A percentile compares a stretch with the other conserved stretches of the same genome.
These are phyloP conservation scores for Thereva unica DNA, from an alignment of 2,888 invertebrate genomes.

Conservation along the genomic window DNA sequence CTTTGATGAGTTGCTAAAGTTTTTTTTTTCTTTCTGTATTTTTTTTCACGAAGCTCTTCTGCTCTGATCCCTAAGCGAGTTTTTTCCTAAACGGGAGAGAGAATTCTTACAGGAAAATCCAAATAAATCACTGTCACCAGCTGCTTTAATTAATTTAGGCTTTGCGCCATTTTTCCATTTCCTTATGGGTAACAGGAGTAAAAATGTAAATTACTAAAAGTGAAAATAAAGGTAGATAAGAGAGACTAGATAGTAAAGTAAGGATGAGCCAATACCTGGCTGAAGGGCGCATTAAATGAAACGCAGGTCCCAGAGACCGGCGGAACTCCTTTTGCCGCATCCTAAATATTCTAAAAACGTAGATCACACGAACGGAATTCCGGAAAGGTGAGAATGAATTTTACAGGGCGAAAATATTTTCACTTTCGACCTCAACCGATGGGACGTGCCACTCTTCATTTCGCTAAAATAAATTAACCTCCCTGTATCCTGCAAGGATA, in stretches of 20 bases:
- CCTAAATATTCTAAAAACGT: slow-evolving; percentile 25
- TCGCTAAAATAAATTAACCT: slow-evolving; percentile 30
- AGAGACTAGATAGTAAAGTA: slow-evolving; percentile 17
- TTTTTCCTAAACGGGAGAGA: slow-evolving; percentile 1
- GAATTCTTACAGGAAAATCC: slow-evolving; percentile 22
- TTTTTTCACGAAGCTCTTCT: slow-evolving; percentile 18
- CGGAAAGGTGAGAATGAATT: slow-evolving; percentile 30
- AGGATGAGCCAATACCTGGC: slow-evolving; percentile 4
- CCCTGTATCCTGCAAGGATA: slow-evolving; percentile 11
- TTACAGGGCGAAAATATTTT: slow-evolving; percentile 27
- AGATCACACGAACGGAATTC: background rate
- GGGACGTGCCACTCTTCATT: slow-evolving; percentile 35
- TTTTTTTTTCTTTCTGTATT: slow-evolving; percentile 24
- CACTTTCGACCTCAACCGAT: slow-evolving; percentile 36
- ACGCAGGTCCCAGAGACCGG: slow-evolving; percentile 13
- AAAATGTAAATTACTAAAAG: slow-evolving; percentile 32
- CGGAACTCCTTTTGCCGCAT: background rate
- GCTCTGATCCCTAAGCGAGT: background rate
- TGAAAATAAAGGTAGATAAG: slow-evolving; percentile 19
- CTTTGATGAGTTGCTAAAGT: slow-evolving; percentile 30
- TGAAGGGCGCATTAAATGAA: slow-evolving; percentile 20
- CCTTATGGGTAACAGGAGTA: slow-evolving; percentile 26
- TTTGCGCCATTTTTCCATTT: slow-evolving; percentile 29
- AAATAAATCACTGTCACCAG: slow-evolving; percentile 36
- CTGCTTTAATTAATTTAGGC: slow-evolving; percentile 36